Conservation (phyloP, 2,113 vertebrate species). For the Cyprinodon brontotheroides region DNA sequence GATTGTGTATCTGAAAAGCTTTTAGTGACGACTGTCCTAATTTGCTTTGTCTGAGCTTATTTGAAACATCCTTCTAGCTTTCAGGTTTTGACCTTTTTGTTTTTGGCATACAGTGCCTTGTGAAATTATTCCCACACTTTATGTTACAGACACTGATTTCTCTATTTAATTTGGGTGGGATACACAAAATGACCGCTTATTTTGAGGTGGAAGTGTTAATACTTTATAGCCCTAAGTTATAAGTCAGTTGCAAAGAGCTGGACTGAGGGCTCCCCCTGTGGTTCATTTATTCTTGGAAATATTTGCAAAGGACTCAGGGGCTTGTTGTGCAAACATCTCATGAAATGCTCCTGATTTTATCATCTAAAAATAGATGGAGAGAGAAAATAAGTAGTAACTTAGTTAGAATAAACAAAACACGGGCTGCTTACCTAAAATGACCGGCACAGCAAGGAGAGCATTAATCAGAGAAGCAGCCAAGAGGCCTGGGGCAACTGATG, state of each 20-base stretch:
- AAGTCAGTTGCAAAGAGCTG: not conserved
- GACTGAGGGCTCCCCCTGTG: not conserved
- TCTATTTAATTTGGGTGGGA: too few relatives aligned
- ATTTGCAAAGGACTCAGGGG: not conserved
- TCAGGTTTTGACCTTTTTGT: too few relatives aligned
- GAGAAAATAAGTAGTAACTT: not conserved
- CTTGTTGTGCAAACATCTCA: not conserved
- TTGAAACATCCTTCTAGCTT: not conserved
- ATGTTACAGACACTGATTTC: too few relatives aligned
- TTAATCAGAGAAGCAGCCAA: not conserved
- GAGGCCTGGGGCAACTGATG: not conserved
- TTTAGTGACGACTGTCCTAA: slow-evolving; percentile 7
- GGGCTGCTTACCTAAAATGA: not conserved
- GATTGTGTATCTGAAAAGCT: not conserved
- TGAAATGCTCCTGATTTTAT: not conserved
- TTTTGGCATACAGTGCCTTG: too few relatives aligned
- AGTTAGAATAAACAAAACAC: not conserved
- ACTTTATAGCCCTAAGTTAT: too few relatives aligned
- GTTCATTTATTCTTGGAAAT: not conserved
- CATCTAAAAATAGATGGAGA: not conserved
- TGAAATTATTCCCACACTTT: too few relatives aligned
- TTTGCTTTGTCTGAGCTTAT: slow-evolving; percentile 1
- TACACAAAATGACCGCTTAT: too few relatives aligned
- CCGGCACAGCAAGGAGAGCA: not conserved
- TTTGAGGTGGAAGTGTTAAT: too few relatives aligned